phyloP scores from a whole-genome alignment of 2,797 vertebrate species.

The Sciurus carolinensis region DNA sequence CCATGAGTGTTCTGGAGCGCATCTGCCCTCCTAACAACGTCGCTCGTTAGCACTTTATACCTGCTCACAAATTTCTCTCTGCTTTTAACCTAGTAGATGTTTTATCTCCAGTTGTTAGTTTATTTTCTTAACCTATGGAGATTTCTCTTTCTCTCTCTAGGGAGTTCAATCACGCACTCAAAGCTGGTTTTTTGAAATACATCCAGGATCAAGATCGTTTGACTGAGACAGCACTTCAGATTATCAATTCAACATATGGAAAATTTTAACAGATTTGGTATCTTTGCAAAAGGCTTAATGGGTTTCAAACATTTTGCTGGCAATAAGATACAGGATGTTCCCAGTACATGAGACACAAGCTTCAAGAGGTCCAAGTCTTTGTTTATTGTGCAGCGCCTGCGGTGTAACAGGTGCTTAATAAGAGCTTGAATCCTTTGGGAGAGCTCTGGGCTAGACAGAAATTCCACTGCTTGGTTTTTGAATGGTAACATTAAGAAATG shows the following conservation, averaged over 20 bases:
- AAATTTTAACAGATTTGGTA: background rate
- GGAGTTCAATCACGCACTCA: background rate
- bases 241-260: background rate
- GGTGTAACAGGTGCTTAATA: background rate
- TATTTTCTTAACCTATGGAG: background rate
- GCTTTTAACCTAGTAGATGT: background rate
- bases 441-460: background rate
- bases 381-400: background rate
- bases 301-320: background rate
- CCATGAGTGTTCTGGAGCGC: background rate
- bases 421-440: background rate
- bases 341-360: background rate
- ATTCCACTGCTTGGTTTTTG: slow-evolving; percentile 1
- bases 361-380: background rate
- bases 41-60: background rate
- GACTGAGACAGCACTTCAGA: background rate
- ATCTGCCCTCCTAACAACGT: background rate
- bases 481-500: background rate
- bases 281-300: background rate
- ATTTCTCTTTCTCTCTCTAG: background rate
- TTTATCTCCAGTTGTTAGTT: background rate
- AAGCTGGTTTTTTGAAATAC: background rate
- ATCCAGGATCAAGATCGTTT: background rate
- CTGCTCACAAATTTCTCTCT: background rate
- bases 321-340: background rate